Evolutionary conservation across 2,888 invertebrate species (phyloP), one percentile per base, ranked within the genome.

Genomic region (Cheilosia vulpina): DNA sequence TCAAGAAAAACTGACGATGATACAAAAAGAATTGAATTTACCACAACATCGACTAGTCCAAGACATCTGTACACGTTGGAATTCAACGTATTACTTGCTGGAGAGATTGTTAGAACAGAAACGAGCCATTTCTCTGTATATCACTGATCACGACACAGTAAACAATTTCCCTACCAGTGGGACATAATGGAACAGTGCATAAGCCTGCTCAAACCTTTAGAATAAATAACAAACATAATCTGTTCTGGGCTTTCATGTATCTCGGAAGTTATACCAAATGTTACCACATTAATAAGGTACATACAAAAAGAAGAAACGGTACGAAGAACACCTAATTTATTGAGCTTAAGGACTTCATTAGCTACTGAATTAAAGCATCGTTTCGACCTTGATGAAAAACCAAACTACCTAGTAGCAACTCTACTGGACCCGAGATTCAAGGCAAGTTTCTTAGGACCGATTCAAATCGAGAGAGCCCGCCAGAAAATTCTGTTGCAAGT

Each of bases 171-270:
- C 31, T 47, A 34, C 2, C 77, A 82, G n/a, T 87, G 77, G 76
- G 45, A 82, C 9, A 19, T 87, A n/a, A 50, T 81, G 77, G 68
- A 76, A 52, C 52, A 81, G 17, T 72, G 50, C 17, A 34, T 69
- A 27, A 81, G 57, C 85, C 84, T 87, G 31, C 72, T 88, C 24
- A 68, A 88, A 83, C 87, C 87, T 7, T 88, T 88, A 58, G 87
- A 88, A 80, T 87, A 88, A 87, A 87, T 89, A 24, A 89, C 88
- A 5, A 88, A 88, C 80, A 82, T 87, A 55, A 78, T 80, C 11
- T 88, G 87, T 69, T 87, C 87, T 17, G 87, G 81, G 60, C 24
- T 75, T 27, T 87, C 88, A 21, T 87, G 76, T 69, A 87, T 89
- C 24, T 87, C 85, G 2, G 87, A 89, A 72, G 88, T 88, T 24